Conservation (phyloP, 2,888 invertebrate species). For the Aelia acuminata region DNA sequence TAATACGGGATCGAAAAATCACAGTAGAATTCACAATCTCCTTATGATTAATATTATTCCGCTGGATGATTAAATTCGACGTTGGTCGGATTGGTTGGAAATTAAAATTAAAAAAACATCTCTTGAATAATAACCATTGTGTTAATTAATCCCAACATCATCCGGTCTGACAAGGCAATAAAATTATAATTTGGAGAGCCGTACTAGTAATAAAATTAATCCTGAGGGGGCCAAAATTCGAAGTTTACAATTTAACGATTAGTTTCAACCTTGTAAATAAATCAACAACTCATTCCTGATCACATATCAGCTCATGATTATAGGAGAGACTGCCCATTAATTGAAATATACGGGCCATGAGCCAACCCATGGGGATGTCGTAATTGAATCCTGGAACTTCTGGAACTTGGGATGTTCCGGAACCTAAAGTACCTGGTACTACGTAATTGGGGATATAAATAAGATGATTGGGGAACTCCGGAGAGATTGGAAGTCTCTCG, state of each 20-base stretch:
- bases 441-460: conserved; percentile 18
- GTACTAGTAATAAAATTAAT: not conserved
- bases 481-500: not conserved
- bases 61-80: too few relatives aligned
- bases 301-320: conserved; percentile 17
- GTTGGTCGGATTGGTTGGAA: not conserved
- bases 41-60: too few relatives aligned
- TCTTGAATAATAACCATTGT: not conserved
- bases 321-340: not conserved
- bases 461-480: not conserved
- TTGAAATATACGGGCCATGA: conserved; percentile 41
- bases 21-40: too few relatives aligned
- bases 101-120: not conserved
- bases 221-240: not conserved
- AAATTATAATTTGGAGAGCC: not conserved
- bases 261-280: not conserved
- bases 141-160: not conserved
- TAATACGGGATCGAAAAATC: not conserved
- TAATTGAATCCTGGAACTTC: conserved; percentile 13
- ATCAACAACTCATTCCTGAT: not conserved
- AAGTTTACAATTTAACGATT: conserved; percentile 17
- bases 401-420: not conserved
- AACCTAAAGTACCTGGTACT: not conserved
- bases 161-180: not conserved
- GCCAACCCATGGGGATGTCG: not conserved